Evolutionary conservation across 2,888 invertebrate genomes (phyloP).

Genomic region (Carterocephalus palaemon): DNA sequence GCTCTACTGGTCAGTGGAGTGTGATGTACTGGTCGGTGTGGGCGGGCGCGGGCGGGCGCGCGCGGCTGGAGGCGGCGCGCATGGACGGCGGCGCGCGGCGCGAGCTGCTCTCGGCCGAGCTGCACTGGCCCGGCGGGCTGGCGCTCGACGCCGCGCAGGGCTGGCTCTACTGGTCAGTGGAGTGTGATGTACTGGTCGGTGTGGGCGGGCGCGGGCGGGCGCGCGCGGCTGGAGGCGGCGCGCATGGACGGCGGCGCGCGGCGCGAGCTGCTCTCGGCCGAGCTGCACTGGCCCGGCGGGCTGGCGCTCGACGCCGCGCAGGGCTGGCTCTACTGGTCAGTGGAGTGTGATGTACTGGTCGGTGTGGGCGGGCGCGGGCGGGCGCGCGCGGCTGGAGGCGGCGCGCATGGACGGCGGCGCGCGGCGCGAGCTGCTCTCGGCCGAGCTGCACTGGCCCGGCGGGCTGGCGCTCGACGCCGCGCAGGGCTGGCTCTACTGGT

Average conservation of each 20-base stretch:
- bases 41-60: too few relatives aligned
- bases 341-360: too few relatives aligned
- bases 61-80: too few relatives aligned
- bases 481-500: conserved; percentile 56
- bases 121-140: conserved; percentile 88
- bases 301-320: conserved; percentile 47
- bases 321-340: too few relatives aligned
- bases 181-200: too few relatives aligned
- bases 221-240: conserved; percentile 74
- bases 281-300: too few relatives aligned
- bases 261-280: conserved; percentile 84
- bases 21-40: too few relatives aligned
- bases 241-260: conserved; percentile 77
- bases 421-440: conserved; percentile 74
- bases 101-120: conserved; percentile 69
- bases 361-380: conserved; percentile 83
- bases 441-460: conserved; percentile 84
- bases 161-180: conserved; percentile 59
- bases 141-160: conserved; percentile 53
- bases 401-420: conserved; percentile 81
- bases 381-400: too few relatives aligned
- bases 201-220: conserved; percentile 78
- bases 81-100: conserved; percentile 80
- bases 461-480: conserved; percentile 79
- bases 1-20: too few relatives aligned